These are phyloP conservation scores for Hypsibius dujardini DNA, from an alignment of 1,140 invertebrate genomes.

Conservation along the genomic window DNA sequence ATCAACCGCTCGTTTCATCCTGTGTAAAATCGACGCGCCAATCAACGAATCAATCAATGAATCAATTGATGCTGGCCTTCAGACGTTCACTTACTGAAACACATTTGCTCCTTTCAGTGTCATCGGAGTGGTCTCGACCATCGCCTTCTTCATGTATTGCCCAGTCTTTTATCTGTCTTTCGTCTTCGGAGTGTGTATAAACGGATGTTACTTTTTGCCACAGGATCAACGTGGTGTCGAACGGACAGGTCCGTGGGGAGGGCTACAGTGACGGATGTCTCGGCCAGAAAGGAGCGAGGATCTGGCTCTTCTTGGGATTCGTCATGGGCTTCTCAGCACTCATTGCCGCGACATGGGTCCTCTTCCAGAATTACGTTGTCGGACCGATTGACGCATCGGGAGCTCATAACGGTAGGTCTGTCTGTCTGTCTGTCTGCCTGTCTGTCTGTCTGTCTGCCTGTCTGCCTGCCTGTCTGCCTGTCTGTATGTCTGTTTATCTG, in stretches of 20 bases:
- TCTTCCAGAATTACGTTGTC: conserved; percentile 50
- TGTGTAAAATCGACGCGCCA: no score
- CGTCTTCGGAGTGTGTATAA: conserved; percentile 8
- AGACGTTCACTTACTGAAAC: no score
- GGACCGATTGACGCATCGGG: neutral
- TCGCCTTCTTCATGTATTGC: conserved; percentile 69
- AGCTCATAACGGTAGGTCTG: no score
- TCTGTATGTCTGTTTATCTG: no score
- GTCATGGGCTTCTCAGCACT: conserved; percentile 83
- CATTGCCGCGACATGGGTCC: conserved; percentile 84
- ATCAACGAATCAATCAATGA: no score
- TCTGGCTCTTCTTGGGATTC: conserved; percentile 93
- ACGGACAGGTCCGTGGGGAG: conserved; percentile 74
- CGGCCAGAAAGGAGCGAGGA: conserved; percentile 60
- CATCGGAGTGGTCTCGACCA: conserved; percentile 79
- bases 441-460: no score
- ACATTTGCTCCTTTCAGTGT: conserved; percentile 32
- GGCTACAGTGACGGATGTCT: conserved; percentile 66
- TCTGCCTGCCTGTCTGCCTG: no score
- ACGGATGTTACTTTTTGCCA: conserved; percentile 23
- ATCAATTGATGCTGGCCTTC: no score
- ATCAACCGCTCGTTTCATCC: no score
- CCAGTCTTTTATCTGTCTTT: neutral
- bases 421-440: no score
- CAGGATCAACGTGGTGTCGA: conserved; percentile 86